Evolutionary conservation across 2,888 invertebrate species (phyloP).

Genomic region (Beris morrisii): DNA sequence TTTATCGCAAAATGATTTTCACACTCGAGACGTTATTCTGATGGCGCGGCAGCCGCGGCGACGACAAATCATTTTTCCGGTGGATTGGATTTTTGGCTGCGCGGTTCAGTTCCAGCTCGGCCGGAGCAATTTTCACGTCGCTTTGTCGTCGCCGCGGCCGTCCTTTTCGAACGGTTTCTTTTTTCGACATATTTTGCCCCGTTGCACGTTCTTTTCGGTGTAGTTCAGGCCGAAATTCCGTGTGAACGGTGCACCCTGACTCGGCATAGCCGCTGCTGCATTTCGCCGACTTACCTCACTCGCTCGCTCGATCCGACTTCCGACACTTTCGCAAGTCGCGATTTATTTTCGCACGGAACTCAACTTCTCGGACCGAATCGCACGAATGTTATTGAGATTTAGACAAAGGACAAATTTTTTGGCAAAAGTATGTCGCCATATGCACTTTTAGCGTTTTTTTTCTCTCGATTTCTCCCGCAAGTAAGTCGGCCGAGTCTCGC

Average conservation of each 20-base stretch:
- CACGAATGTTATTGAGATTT: constrained; percentile 5
- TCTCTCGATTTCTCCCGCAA: not conserved
- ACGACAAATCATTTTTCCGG: too few species aligned
- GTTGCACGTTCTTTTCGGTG: too few species aligned
- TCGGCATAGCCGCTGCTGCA: not conserved
- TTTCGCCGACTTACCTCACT: constrained; percentile 8
- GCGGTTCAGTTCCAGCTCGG: too few species aligned
- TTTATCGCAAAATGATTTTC: too few species aligned
- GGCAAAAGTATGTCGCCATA: constrained; percentile 36
- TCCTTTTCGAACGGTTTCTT: not conserved
- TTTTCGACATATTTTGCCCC: constrained; percentile 13
- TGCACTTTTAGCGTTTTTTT: constrained; percentile 35
- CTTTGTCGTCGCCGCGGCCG: too few species aligned
- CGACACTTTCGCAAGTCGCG: constrained; percentile 7
- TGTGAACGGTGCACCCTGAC: constrained; percentile 2
- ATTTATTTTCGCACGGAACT: not conserved
- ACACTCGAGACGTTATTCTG: too few species aligned
- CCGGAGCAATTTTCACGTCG: too few species aligned
- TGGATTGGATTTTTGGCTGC: too few species aligned
- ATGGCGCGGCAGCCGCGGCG: too few species aligned
- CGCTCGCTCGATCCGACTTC: not conserved
- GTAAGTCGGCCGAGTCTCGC: too few species aligned
- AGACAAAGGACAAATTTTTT: constrained; percentile 16
- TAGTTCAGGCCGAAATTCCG: constrained; percentile 5
- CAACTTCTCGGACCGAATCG: constrained; percentile 12